Percentiles rank a stretch among this genome's conserved stretches.
These are phyloP conservation scores for Drosophila yooni DNA, from an alignment of 2,888 invertebrate genomes.

Conservation along the genomic window DNA sequence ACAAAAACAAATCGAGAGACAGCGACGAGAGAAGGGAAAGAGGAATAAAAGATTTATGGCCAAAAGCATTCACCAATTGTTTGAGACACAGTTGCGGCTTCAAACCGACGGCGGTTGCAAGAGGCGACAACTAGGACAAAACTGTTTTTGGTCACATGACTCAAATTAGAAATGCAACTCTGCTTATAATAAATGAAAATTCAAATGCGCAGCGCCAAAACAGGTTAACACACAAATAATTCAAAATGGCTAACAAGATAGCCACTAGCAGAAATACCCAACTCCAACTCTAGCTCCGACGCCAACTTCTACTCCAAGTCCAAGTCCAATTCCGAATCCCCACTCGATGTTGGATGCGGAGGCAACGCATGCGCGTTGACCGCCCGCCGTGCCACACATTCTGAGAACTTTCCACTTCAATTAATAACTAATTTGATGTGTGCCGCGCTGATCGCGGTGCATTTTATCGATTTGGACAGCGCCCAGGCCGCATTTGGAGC, in stretches of 20 bases:
- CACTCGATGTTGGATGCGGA: constrained; percentile 1
- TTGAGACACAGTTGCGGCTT: constrained; percentile 49
- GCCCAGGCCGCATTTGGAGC: constrained; percentile 64
- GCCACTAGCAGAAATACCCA: constrained; percentile 18
- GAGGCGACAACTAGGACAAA: constrained; percentile 79
- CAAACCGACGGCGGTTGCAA: constrained; percentile 21
- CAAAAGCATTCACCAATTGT: constrained; percentile 76
- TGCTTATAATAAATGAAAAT: constrained; percentile 77
- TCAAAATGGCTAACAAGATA: constrained; percentile 70
- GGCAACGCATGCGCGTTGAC: constrained; percentile 76
- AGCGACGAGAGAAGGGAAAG: constrained; percentile 2
- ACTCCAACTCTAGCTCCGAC: background rate
- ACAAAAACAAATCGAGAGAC: constrained; percentile 48
- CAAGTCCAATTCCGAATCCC: constrained; percentile 10
- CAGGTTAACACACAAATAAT: constrained; percentile 52
- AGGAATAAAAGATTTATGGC: constrained; percentile 72
- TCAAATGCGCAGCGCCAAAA: constrained; percentile 68
- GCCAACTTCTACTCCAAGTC: background rate
- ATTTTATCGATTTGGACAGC: constrained; percentile 78
- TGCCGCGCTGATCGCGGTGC: constrained; percentile 78
- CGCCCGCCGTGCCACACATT: constrained; percentile 79
- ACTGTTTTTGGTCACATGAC: constrained; percentile 79
- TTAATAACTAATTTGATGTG: constrained; percentile 80
- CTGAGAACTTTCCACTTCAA: constrained; percentile 81
- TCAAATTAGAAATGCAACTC: constrained; percentile 77